Percentiles rank a stretch among this genome's conserved stretches.
phyloP scores from a whole-genome alignment of 2,797 vertebrate species.

The Molossus molossus region DNA sequence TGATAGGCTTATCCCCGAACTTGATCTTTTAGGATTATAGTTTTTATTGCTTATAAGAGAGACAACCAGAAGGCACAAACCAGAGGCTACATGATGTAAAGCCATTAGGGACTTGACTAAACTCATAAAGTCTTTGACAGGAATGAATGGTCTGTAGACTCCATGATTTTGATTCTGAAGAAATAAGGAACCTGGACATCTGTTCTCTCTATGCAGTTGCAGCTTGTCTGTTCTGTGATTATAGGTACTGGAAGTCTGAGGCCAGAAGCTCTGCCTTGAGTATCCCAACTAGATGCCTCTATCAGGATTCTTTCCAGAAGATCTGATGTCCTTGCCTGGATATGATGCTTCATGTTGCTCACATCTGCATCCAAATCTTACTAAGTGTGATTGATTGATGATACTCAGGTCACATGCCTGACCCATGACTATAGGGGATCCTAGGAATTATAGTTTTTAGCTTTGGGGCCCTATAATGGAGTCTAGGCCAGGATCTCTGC shows the following conservation, averaged over 20 bases:
- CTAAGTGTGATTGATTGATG: not conserved
- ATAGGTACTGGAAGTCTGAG: not conserved
- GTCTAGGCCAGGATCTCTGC: not conserved
- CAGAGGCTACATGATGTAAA: not conserved
- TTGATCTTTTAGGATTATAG: constrained; percentile 17
- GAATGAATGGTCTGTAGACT: not conserved
- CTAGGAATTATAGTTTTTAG: constrained; percentile 34
- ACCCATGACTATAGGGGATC: not conserved
- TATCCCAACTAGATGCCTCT: not conserved
- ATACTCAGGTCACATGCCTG: not conserved
- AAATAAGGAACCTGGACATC: not conserved
- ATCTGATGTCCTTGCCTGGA: not conserved
- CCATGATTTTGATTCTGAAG: not conserved
- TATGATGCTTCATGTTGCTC: not conserved
- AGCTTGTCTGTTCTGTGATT: not conserved
- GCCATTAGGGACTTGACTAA: not conserved
- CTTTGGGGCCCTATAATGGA: not conserved
- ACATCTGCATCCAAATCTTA: not conserved
- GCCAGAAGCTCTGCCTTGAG: not conserved
- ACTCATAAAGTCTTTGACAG: not conserved
- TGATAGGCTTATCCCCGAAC: not conserved
- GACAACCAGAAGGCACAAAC: not conserved
- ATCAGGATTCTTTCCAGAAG: constrained; percentile 3
- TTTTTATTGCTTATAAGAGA: not conserved
- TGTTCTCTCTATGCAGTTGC: not conserved